Evolutionary conservation across 1,140 invertebrate genomes (phyloP).

Genomic region (Pseudomyrmex sp.): DNA sequence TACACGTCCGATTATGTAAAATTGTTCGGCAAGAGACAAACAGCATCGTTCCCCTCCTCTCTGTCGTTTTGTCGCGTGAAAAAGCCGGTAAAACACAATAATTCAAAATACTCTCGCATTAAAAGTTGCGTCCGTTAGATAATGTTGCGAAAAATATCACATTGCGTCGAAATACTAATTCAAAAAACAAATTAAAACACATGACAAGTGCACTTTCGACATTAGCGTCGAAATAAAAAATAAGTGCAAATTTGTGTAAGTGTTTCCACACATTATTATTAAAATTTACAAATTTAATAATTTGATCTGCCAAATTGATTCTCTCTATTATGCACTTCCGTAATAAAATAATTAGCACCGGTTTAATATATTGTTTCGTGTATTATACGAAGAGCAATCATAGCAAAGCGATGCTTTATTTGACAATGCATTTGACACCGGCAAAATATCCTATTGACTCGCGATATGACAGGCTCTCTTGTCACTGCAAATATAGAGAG

Average conservation of each 20-base stretch:
- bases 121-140: background rate
- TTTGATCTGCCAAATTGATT: background rate
- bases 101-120: no score
- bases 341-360: background rate
- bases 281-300: background rate
- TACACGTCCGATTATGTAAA: conserved; percentile 28
- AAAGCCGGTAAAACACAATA: no score
- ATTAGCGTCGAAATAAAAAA: no score
- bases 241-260: no score
- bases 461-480: background rate
- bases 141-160: no score
- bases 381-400: background rate
- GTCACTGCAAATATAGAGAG: conserved; percentile 12
- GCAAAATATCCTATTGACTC: conserved; percentile 30
- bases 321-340: no score
- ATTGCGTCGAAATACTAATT: no score
- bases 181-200: no score
- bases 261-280: background rate
- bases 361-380: background rate
- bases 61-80: background rate
- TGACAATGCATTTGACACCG: background rate
- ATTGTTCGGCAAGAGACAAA: conserved; percentile 3
- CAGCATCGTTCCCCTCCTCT: background rate
- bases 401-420: background rate
- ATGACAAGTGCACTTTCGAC: no score